phyloP scores from a whole-genome alignment of 2,888 invertebrate species.

The Pilophorus perplexus region DNA sequence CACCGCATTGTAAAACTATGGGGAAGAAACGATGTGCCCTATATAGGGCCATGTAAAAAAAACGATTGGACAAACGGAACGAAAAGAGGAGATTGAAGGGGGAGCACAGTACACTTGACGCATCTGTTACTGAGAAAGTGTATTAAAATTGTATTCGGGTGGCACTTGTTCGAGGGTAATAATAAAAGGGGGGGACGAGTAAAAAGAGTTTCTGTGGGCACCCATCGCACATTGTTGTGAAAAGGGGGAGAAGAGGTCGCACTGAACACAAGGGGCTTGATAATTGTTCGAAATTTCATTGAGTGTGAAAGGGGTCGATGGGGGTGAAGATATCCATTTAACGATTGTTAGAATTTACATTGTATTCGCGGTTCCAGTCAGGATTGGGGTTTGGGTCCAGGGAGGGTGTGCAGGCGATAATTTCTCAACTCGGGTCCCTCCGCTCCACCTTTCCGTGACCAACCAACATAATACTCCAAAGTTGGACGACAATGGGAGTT shows the following conservation, averaged over 20 bases:
- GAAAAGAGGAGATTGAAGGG: neutral
- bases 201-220: neutral
- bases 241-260: neutral
- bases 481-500: no score
- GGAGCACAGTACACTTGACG: conserved; percentile 21
- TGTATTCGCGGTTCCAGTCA: conserved; percentile 25
- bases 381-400: neutral
- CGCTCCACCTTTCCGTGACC: neutral
- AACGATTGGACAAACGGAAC: conserved; percentile 30
- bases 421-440: conserved; percentile 5
- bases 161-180: conserved; percentile 25
- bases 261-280: conserved; percentile 21
- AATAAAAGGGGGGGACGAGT: neutral
- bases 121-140: conserved; percentile 34
- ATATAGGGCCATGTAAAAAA: no score
- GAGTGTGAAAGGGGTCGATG: conserved; percentile 22
- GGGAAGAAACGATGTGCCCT: neutral
- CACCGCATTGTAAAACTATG: conserved; percentile 1
- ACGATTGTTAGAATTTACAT: conserved; percentile 30
- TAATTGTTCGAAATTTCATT: conserved; percentile 23
- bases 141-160: conserved; percentile 35
- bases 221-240: conserved; percentile 16
- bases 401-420: conserved; percentile 16
- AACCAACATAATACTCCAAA: no score
- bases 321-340: conserved; percentile 31